These are phyloP conservation scores for Neogale vison DNA, from an alignment of 2,113 vertebrate genomes.

Conservation along the genomic window DNA sequence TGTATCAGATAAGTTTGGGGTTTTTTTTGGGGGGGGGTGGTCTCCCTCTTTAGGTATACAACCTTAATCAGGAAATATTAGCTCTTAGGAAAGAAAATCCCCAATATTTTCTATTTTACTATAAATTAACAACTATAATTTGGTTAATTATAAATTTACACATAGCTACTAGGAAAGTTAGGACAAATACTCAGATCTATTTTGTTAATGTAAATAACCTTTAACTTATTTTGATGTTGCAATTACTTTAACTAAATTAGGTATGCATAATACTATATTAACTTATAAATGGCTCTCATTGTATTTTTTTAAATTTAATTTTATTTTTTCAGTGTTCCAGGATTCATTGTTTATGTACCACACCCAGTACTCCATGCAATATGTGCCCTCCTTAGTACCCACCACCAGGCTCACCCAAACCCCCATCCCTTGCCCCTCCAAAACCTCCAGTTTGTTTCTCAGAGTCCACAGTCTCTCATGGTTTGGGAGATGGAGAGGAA, in stretches of 20 bases:
- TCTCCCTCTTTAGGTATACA: background rate
- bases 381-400: too few relatives aligned
- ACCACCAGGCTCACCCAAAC: too few relatives aligned
- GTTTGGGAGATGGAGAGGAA: too few relatives aligned
- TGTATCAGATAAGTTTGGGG: background rate
- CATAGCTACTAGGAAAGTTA: background rate
- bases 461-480: too few relatives aligned
- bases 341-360: too few relatives aligned
- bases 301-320: too few relatives aligned
- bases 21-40: background rate
- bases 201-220: background rate
- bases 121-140: background rate
- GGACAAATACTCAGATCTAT: background rate
- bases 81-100: background rate
- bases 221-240: background rate
- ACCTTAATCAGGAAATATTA: background rate
- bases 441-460: too few relatives aligned
- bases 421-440: too few relatives aligned
- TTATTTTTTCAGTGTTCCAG: too few relatives aligned
- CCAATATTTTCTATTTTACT: background rate
- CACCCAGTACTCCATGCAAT: too few relatives aligned
- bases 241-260: background rate
- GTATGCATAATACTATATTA: background rate
- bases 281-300: background rate
- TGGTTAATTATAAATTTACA: background rate